Evolutionary conservation across 2,888 invertebrate species (phyloP), one percentile per base, ranked within the genome.

Genomic region (Drosophila neutralis): DNA sequence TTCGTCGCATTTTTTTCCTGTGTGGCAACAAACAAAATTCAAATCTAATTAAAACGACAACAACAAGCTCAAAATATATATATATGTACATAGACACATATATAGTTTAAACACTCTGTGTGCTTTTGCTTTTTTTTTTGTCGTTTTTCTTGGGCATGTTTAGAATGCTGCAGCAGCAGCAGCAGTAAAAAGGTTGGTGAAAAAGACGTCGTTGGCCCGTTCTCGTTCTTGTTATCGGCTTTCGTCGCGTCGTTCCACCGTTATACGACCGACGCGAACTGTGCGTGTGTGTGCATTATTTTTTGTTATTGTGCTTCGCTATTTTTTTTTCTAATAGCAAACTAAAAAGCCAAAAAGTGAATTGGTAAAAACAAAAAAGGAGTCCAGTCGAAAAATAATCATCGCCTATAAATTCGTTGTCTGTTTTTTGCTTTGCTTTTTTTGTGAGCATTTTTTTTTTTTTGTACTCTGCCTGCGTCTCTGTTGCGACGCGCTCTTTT

Each of bases 401-500:
- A 61, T 54, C 45, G 67, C 24, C 58, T 51, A 52, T 36, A 27
- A n/a, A 65, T 60, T 42, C 62, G 52, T 52, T 62, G 65, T 56
- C 58, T 63, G 48, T 56, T 59, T 61, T 57, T 56, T 56, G 21
- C 21, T 58, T 51, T 65, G 45, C 33, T 73, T 49, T 21, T 38
- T 69, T 36, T 72, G 59, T 73, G 64, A 63, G 54, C 60, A 42
- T 69, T 64, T 71, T 71, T 75, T 66, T 76, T 63, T 76, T 60
- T 66, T 62, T 64, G 31, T 67, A 61, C 58, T 73, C 49, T 73
- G 69, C 69, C 77, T 69, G 63, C 62, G 64, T 29, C 38, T 38
- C 76, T 69, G 80, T 69, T 72, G 75, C 73, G 83, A 72, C 83
- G 83, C 80, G 83, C 77, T 83, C 78, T 80, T 79, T 82, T 80